A percentile compares a stretch with the other conserved stretches of the same genome.
These are phyloP conservation scores for Drosophila orena DNA, from an alignment of 1,140 invertebrate genomes.

Conservation along the genomic window DNA sequence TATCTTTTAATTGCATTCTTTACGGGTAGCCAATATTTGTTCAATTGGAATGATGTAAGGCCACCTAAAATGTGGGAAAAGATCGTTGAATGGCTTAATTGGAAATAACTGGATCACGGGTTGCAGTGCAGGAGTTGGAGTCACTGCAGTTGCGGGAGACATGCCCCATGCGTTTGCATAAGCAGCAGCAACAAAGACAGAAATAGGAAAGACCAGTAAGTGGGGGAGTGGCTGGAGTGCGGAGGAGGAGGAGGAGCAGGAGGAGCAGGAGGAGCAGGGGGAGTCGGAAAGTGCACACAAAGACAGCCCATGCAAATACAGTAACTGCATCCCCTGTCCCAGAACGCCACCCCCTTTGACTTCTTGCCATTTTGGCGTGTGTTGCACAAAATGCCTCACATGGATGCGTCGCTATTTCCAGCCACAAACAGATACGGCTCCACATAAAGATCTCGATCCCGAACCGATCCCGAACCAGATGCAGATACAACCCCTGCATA, in stretches of 20 bases:
- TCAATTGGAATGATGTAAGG: not conserved
- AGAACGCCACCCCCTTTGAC: constrained; percentile 1
- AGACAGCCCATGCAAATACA: constrained; percentile 57
- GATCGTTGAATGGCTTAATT: not conserved
- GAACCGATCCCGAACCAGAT: constrained; percentile 34
- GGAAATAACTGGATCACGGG: not conserved
- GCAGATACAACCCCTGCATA: constrained; percentile 75
- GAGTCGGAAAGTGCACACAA: not conserved
- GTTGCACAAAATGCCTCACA: constrained; percentile 76
- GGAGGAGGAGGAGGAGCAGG: not conserved
- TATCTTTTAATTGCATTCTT: not conserved
- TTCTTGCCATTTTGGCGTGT: constrained; percentile 68
- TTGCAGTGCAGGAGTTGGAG: constrained; percentile 45
- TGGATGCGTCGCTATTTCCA: constrained; percentile 69
- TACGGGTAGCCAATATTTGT: not conserved
- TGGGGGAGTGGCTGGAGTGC: constrained; percentile 2
- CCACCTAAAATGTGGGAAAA: not conserved
- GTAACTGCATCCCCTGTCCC: not conserved
- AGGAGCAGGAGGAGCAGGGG: not conserved
- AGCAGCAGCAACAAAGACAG: constrained; percentile 52
- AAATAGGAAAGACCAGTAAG: constrained; percentile 22
- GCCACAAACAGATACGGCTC: constrained; percentile 41
- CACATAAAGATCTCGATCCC: constrained; percentile 24
- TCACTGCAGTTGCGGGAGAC: constrained; percentile 80
- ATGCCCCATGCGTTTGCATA: constrained; percentile 80